Conservation (phyloP, 2,113 vertebrate genomes). For the Boleophthalmus pectinirostris region DNA sequence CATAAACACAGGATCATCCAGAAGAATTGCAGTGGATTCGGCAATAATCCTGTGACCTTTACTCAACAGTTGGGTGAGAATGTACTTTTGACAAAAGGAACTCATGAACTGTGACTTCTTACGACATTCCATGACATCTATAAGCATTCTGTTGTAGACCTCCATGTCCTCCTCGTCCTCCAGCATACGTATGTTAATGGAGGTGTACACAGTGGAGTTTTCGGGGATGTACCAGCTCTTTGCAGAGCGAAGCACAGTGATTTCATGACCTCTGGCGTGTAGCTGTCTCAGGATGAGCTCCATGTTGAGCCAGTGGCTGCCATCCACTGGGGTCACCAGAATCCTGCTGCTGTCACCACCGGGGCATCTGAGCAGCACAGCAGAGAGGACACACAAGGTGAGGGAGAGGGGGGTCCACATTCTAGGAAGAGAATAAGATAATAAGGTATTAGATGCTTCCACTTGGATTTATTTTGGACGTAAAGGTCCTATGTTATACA, state of each 20-base stretch:
- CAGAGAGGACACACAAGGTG: slow-evolving; percentile 18
- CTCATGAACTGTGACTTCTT: slow-evolving; percentile 23
- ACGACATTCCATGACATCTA: slow-evolving; percentile 47
- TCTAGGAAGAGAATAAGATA: slow-evolving; percentile 14
- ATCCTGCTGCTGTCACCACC: slow-evolving; percentile 67
- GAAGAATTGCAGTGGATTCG: slow-evolving; percentile 31
- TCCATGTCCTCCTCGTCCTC: slow-evolving; percentile 30
- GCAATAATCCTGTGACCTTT: slow-evolving; percentile 24
- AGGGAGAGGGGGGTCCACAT: too few species aligned
- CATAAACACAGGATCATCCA: slow-evolving; percentile 65
- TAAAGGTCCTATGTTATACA: too few species aligned
- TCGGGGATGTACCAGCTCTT: slow-evolving; percentile 71
- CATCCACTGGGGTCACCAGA: slow-evolving; percentile 77
- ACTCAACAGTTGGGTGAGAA: fast-evolving
- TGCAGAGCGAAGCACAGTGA: slow-evolving; percentile 73
- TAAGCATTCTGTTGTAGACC: slow-evolving; percentile 51
- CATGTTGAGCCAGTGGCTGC: slow-evolving; percentile 86
- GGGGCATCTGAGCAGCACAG: slow-evolving; percentile 27
- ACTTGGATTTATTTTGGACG: too few species aligned
- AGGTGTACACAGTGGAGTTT: slow-evolving; percentile 56
- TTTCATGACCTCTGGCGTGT: slow-evolving; percentile 69
- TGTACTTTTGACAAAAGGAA: slow-evolving; percentile 44
- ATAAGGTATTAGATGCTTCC: not conserved
- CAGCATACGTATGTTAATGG: slow-evolving; percentile 19
- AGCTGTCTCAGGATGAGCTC: slow-evolving; percentile 76